Percentiles rank a stretch among this genome's conserved stretches.
phyloP scores from a whole-genome alignment of 2,797 vertebrate genomes.

The Gymnocypris eckloni region DNA sequence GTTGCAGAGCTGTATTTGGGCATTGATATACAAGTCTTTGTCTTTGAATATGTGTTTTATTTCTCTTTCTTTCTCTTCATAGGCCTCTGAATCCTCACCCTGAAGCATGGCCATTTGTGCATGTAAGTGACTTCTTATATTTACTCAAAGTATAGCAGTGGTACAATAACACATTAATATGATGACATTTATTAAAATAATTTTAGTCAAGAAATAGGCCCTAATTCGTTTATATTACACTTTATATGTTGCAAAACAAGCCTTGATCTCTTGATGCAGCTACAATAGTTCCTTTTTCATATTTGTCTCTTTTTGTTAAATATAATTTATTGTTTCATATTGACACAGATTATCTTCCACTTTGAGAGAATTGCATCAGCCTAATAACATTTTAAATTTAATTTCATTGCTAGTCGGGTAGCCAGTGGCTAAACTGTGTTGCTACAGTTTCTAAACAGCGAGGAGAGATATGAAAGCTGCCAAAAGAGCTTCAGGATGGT shows the following conservation, averaged over 20 bases:
- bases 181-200: background rate
- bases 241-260: background rate
- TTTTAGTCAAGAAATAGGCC: background rate
- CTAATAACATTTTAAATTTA: conserved; percentile 9
- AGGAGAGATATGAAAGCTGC: conserved; percentile 36
- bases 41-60: conserved; percentile 41
- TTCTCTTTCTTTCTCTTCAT: conserved; percentile 21
- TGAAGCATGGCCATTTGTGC: conserved; percentile 15
- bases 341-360: conserved; percentile 10
- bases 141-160: background rate
- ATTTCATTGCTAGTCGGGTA: conserved; percentile 10
- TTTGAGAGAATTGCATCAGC: conserved; percentile 34
- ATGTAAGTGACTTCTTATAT: conserved; percentile 53
- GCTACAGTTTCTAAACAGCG: conserved; percentile 25
- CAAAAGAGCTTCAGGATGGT: conserved; percentile 35
- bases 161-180: background rate
- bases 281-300: background rate
- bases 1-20: conserved; percentile 16
- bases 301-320: background rate
- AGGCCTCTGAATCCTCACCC: conserved; percentile 29
- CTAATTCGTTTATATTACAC: background rate
- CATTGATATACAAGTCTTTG: conserved; percentile 33
- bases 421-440: conserved; percentile 4
- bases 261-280: background rate
- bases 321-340: conserved; percentile 13